These are phyloP conservation scores for Diadema setosum DNA, from an alignment of 35 echinoderm and acorn worm species.

Conservation along the genomic window DNA sequence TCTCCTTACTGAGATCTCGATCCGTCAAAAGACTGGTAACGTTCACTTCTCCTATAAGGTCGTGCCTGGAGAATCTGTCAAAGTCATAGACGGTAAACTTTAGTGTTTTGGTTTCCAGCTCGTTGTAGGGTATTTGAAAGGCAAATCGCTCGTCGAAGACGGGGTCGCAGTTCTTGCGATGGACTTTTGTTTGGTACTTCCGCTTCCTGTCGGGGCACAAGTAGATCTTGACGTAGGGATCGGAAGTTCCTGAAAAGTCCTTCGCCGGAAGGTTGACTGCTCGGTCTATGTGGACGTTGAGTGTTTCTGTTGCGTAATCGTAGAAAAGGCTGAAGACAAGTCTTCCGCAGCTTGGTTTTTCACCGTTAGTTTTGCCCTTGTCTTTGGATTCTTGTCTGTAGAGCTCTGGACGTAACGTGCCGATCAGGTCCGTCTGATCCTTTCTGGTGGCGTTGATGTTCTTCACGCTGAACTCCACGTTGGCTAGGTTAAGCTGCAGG, in stretches of 20 bases:
- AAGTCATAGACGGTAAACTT: slow-evolving; percentile 97
- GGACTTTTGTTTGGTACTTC: slow-evolving; percentile 96
- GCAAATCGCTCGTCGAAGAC: slow-evolving; percentile 90
- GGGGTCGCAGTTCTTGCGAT: slow-evolving; percentile 88
- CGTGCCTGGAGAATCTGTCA: slow-evolving; percentile 92
- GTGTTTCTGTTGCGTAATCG: slow-evolving; percentile 81
- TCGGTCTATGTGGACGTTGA: slow-evolving; percentile 76
- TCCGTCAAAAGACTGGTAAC: slow-evolving; percentile 75
- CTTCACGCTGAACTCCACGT: slow-evolving; percentile 88
- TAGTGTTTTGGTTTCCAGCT: slow-evolving; percentile 70
- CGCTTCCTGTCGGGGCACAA: slow-evolving; percentile 86
- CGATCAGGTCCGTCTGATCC: slow-evolving; percentile 51
- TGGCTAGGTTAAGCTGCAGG: slow-evolving; percentile 83
- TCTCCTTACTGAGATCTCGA: slow-evolving; percentile 65
- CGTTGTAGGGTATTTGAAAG: slow-evolving; percentile 79
- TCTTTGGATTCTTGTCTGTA: slow-evolving; percentile 72
- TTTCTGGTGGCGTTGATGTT: slow-evolving; percentile 60
- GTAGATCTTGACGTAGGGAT: slow-evolving; percentile 97
- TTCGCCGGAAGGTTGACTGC: slow-evolving; percentile 85
- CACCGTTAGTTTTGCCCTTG: slow-evolving; percentile 36
- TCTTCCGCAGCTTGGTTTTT: slow-evolving; percentile 56
- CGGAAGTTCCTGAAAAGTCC: slow-evolving; percentile 94
- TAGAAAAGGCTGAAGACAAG: slow-evolving; percentile 81
- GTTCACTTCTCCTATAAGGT: slow-evolving; percentile 85
- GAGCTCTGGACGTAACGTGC: slow-evolving; percentile 68